phyloP scores from a whole-genome alignment of 2,888 invertebrate species.

The Acronicta psi region DNA sequence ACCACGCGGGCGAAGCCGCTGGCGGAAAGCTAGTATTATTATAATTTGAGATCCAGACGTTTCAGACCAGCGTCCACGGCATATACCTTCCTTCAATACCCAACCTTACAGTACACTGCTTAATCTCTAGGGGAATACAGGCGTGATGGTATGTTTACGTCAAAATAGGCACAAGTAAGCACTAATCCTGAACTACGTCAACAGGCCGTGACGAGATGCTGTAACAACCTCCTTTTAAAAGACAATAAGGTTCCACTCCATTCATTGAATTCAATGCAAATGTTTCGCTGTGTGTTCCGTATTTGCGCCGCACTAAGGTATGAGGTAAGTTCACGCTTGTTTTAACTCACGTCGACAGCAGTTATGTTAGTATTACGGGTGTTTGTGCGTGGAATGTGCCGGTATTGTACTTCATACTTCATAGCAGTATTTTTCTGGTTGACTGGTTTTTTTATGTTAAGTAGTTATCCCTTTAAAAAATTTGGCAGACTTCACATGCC shows the following conservation, averaged over 20 bases:
- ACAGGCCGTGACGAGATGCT: slow-evolving; percentile 20
- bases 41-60: too few species aligned
- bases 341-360: slow-evolving; percentile 8
- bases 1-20: too few species aligned
- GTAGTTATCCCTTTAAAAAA: too few species aligned
- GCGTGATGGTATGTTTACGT: too few species aligned
- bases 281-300: slow-evolving; percentile 20
- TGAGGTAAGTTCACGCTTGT: slow-evolving; percentile 8
- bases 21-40: too few species aligned
- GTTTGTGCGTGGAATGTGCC: slow-evolving; percentile 8
- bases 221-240: slow-evolving; percentile 18
- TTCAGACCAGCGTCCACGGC: too few species aligned
- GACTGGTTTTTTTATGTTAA: too few species aligned
- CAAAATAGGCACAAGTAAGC: too few species aligned
- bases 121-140: too few species aligned
- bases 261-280: slow-evolving; percentile 53
- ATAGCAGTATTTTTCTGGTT: background rate
- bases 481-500: too few species aligned
- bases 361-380: background rate
- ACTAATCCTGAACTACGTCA: background rate
- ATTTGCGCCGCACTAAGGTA: slow-evolving; percentile 11
- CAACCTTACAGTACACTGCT: too few species aligned
- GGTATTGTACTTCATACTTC: slow-evolving; percentile 7
- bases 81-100: too few species aligned
- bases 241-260: slow-evolving; percentile 32